Evolutionary conservation across 2,797 vertebrate species (phyloP).

Genomic region (Siniperca undulata): DNA sequence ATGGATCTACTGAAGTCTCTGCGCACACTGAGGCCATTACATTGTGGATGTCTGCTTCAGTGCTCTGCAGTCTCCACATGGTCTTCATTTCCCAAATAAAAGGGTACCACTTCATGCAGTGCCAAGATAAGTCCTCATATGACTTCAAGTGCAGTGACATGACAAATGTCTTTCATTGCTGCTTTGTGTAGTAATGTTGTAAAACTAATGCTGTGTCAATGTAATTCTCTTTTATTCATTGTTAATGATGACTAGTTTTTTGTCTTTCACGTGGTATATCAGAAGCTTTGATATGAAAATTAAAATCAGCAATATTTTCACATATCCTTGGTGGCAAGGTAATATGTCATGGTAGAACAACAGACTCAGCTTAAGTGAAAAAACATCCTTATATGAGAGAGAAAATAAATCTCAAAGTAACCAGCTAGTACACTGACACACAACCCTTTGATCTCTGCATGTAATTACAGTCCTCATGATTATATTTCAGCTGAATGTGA

Average conservation of each 20-base stretch:
- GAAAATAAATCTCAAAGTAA: slow-evolving; percentile 51
- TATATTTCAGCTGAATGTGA: slow-evolving; percentile 73
- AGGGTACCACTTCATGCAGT: slow-evolving; percentile 49
- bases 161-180: slow-evolving; percentile 14
- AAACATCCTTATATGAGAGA: slow-evolving; percentile 23
- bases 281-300: not conserved
- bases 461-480: slow-evolving; percentile 78
- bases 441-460: slow-evolving; percentile 71
- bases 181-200: slow-evolving; percentile 11
- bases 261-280: not conserved
- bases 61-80: slow-evolving; percentile 61
- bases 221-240: slow-evolving; percentile 4
- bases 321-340: not conserved
- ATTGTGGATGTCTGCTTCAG: slow-evolving; percentile 63
- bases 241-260: not conserved
- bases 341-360: slow-evolving; percentile 18
- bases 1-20: slow-evolving; percentile 64
- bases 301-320: not conserved
- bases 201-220: not conserved
- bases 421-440: slow-evolving; percentile 45
- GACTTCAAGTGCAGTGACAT: not conserved
- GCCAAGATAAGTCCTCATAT: slow-evolving; percentile 7
- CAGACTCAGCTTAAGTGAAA: slow-evolving; percentile 1
- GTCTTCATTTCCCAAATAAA: slow-evolving; percentile 72
- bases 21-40: slow-evolving; percentile 57